Evolutionary conservation across 2,113 vertebrate species (phyloP).

Genomic region (Oryzias melastigma): DNA sequence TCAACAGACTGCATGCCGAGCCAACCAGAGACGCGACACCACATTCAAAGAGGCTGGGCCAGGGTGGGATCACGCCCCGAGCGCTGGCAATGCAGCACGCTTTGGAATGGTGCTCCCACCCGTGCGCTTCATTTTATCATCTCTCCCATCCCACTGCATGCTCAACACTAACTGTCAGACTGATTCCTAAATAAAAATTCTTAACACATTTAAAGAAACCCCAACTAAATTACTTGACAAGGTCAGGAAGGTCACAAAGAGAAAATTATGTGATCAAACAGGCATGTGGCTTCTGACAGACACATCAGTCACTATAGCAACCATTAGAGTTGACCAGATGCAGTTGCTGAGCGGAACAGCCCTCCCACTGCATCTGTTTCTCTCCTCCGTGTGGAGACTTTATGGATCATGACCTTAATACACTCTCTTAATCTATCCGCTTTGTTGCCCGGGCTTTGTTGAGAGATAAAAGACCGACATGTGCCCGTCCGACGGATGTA

Average conservation of each 20-base stretch:
- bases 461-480: conserved; percentile 30
- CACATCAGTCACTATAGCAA: conserved; percentile 19
- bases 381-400: conserved; percentile 33
- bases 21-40: conserved; percentile 45
- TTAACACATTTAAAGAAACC: neutral
- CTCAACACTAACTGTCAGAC: conserved; percentile 24
- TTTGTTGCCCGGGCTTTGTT: conserved; percentile 42
- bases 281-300: conserved; percentile 24
- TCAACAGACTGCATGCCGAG: conserved; percentile 40
- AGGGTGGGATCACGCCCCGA: conserved; percentile 47
- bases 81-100: conserved; percentile 60
- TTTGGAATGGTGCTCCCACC: conserved; percentile 49
- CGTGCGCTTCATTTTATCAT: conserved; percentile 55
- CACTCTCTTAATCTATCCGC: conserved; percentile 42
- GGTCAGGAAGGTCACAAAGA: neutral
- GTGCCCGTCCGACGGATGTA: conserved; percentile 7
- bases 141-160: neutral
- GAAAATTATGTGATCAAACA: neutral
- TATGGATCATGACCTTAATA: conserved; percentile 57
- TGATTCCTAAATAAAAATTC: conserved; percentile 5
- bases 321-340: conserved; percentile 21
- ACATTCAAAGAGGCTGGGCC: conserved; percentile 35
- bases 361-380: conserved; percentile 28
- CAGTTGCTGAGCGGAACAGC: conserved; percentile 19
- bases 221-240: neutral